A percentile compares a stretch with the other conserved stretches of the same genome.
phyloP scores from a whole-genome alignment of 2,797 vertebrate species.

The Falco biarmicus region DNA sequence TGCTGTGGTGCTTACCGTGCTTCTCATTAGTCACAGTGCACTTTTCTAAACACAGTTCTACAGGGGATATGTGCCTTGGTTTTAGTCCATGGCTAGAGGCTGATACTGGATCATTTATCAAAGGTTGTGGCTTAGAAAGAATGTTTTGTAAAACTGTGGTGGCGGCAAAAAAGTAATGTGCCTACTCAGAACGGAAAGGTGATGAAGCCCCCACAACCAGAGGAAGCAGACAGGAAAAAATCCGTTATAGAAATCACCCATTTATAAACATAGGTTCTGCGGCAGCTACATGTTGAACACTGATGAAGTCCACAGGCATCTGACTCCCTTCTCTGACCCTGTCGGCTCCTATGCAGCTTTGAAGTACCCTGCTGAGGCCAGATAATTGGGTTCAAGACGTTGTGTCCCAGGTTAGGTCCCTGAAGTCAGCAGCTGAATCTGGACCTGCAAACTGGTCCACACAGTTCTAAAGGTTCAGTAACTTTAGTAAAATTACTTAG shows the following conservation, averaged over 20 bases:
- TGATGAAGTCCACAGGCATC: background rate
- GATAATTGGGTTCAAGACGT: background rate
- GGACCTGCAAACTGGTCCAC: background rate
- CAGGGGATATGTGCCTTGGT: accelerated
- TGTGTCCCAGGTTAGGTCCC: background rate
- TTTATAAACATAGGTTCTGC: background rate
- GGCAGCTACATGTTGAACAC: background rate
- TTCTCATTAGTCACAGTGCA: background rate
- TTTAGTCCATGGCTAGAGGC: background rate
- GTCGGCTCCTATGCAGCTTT: background rate
- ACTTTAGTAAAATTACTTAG: background rate
- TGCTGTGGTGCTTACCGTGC: accelerated
- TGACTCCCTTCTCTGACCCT: background rate
- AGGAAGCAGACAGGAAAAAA: background rate
- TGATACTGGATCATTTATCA: background rate
- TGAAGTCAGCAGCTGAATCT: background rate
- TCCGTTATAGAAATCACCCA: background rate
- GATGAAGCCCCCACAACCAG: background rate
- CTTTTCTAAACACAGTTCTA: background rate
- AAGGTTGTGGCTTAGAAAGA: background rate
- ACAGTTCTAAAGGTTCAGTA: background rate
- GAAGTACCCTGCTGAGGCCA: background rate
- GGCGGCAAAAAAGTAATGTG: background rate
- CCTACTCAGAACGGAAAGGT: background rate
- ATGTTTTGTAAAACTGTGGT: background rate